Base-by-base conservation (phyloP, 1,140 invertebrate species). In the Stegodyphus dumicola region DNA sequence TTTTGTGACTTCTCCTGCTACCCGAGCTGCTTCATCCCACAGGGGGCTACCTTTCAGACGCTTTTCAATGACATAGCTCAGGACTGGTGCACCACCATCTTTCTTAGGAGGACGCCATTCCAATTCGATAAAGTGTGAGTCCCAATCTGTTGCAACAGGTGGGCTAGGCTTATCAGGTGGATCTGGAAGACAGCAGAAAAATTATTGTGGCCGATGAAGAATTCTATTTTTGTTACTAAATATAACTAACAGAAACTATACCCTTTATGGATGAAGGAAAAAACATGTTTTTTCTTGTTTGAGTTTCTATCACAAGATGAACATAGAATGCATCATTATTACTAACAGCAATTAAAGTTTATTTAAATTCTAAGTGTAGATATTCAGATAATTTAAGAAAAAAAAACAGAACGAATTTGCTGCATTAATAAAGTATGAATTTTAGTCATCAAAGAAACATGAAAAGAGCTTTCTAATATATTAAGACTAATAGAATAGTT, bases 21-120 rank as follows among this genome's bases (percentile, higher is more conserved):
- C 92, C 88, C 95, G 94, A 10, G 91, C 92, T 69, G 95, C 96
- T 89, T 96, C 95, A 89, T 97, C 96, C 97, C 97, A 98, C 70
- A 93, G 93, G 92, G 86, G 90, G 89, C 84, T 86, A 54, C 65
- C 96, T 91, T 95, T 96, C 48, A 96, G 94, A 90, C 94, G 93
- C 89, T 97, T 98, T 90, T 99, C 97, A 87, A 99, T 95, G 71
- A 99, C 94, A 89, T 99, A 99, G 48, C 94, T 93, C 17, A 94
- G 95, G 87, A 99, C 95, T 0, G 96, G 95, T 70, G 96, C 94
- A 9, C 97, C 97, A 70, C 96, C 96, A 91, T 98, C 96, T 88
- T 95, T 95, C 89, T 95, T 96, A 0, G 97, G 97, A 81, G 96
- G 93, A 3, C 95, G 93, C 97, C 97, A 99, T 94, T 98, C 94